These are phyloP conservation scores for Phrixothrix hirtus DNA, from an alignment of 2,888 invertebrate species.

Conservation along the genomic window DNA sequence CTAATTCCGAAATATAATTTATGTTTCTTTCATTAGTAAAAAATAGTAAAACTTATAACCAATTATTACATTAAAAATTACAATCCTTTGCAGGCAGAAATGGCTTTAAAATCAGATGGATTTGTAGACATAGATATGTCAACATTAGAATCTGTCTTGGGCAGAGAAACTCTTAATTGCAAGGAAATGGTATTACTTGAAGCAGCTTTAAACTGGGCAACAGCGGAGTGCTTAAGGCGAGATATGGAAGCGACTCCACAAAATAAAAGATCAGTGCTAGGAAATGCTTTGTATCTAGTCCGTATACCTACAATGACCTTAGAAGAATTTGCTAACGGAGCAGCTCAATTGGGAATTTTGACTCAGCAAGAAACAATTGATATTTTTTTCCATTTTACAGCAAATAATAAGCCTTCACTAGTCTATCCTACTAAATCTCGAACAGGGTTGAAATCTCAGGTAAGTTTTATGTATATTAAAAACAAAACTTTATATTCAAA, in stretches of 20 bases:
- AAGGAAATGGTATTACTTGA: slow-evolving; percentile 90
- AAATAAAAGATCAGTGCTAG: slow-evolving; percentile 77
- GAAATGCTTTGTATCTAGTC: slow-evolving; percentile 81
- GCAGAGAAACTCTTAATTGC: slow-evolving; percentile 92
- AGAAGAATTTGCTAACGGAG: slow-evolving; percentile 93
- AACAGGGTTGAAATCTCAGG: slow-evolving; percentile 86
- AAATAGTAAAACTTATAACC: too few relatives aligned
- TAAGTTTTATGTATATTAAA: slow-evolving; percentile 53
- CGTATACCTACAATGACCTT: slow-evolving; percentile 93
- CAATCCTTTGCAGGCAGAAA: slow-evolving; percentile 83
- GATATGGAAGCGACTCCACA: slow-evolving; percentile 80
- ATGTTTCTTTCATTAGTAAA: too few relatives aligned
- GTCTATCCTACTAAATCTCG: slow-evolving; percentile 82
- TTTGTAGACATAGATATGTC: slow-evolving; percentile 95
- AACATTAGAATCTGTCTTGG: slow-evolving; percentile 88
- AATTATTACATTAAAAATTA: too few relatives aligned
- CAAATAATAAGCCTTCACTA: slow-evolving; percentile 80
- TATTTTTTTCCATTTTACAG: slow-evolving; percentile 93
- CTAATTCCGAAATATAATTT: too few relatives aligned
- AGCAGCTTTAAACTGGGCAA: slow-evolving; percentile 91
- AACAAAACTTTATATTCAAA: too few relatives aligned
- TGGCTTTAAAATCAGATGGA: slow-evolving; percentile 93
- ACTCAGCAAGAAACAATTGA: slow-evolving; percentile 93
- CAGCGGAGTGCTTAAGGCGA: slow-evolving; percentile 83
- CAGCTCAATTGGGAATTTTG: slow-evolving; percentile 89